These are phyloP conservation scores for Oryzias sinensis DNA, from an alignment of 2,797 vertebrate genomes.

Conservation along the genomic window DNA sequence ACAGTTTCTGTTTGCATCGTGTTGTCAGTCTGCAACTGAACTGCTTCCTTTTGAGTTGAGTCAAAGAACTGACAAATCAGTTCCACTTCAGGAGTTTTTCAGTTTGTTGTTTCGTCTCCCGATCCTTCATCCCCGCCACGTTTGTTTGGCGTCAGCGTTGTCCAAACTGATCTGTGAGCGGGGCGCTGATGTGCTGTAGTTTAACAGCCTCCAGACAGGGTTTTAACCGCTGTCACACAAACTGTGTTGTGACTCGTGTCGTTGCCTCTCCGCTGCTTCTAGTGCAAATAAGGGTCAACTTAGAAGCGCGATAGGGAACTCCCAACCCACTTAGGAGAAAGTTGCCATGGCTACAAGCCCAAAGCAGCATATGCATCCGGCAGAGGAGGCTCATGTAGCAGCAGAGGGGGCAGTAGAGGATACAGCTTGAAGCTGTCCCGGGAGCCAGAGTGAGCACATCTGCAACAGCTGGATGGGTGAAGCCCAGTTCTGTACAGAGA, in stretches of 20 bases:
- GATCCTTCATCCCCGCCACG: neutral
- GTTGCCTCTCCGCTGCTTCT: constrained; percentile 21
- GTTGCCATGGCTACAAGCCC: constrained; percentile 68
- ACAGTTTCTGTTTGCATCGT: constrained; percentile 46
- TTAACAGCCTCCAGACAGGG: constrained; percentile 25
- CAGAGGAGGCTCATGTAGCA: constrained; percentile 58
- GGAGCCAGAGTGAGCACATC: constrained; percentile 47
- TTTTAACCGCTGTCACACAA: constrained; percentile 27
- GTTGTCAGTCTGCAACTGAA: constrained; percentile 37
- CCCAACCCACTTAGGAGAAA: constrained; percentile 54
- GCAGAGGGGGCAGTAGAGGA: constrained; percentile 27
- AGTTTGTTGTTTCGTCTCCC: neutral
- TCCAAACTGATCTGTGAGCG: constrained; percentile 1
- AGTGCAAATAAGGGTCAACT: constrained; percentile 55
- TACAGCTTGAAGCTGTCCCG: constrained; percentile 58
- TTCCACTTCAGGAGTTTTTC: constrained; percentile 4
- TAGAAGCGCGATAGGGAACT: constrained; percentile 36
- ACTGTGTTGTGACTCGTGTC: constrained; percentile 25
- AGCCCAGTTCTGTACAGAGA: neutral
- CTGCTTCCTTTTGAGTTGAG: constrained; percentile 2
- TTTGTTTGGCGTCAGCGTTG: constrained; percentile 4
- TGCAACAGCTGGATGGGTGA: constrained; percentile 34
- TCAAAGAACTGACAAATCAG: constrained; percentile 26
- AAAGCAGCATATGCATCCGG: constrained; percentile 59
- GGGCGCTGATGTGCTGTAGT: constrained; percentile 6